phyloP scores from a whole-genome alignment of 2,113 vertebrate species.

The Pseudolaguvia tuberculata region DNA sequence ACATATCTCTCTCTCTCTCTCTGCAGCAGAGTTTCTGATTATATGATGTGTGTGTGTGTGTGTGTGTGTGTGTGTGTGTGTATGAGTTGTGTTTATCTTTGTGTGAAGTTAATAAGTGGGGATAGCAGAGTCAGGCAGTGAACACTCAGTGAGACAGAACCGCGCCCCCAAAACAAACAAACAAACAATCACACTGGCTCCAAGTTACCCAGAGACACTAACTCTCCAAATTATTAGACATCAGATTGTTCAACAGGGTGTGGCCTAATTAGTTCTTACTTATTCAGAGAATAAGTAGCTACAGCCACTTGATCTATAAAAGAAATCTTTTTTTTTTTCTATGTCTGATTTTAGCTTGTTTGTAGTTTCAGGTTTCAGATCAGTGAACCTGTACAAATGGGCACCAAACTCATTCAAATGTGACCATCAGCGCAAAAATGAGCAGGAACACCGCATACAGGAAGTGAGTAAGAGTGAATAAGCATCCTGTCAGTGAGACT shows the following conservation, averaged over 20 bases:
- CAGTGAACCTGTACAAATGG: neutral
- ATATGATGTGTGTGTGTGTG: slow-evolving; percentile 15
- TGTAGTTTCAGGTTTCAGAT: neutral
- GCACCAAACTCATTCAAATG: neutral
- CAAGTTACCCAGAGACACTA: slow-evolving; percentile 24
- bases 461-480: slow-evolving; percentile 27
- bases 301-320: neutral
- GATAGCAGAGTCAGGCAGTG: slow-evolving; percentile 61
- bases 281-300: neutral
- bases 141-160: slow-evolving; percentile 66
- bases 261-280: neutral
- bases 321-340: neutral
- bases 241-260: neutral
- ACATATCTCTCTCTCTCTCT: too few relatives aligned
- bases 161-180: slow-evolving; percentile 47
- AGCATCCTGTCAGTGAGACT: slow-evolving; percentile 42
- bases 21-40: neutral
- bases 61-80: slow-evolving; percentile 56
- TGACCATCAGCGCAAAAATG: slow-evolving; percentile 10
- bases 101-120: slow-evolving; percentile 69
- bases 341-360: too few relatives aligned
- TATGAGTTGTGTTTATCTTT: slow-evolving; percentile 73
- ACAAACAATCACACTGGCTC: neutral
- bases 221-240: neutral
- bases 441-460: slow-evolving; percentile 22